Evolutionary conservation across 1,140 invertebrate genomes (phyloP).

Genomic region (Pseudomyrmex sp.): DNA sequence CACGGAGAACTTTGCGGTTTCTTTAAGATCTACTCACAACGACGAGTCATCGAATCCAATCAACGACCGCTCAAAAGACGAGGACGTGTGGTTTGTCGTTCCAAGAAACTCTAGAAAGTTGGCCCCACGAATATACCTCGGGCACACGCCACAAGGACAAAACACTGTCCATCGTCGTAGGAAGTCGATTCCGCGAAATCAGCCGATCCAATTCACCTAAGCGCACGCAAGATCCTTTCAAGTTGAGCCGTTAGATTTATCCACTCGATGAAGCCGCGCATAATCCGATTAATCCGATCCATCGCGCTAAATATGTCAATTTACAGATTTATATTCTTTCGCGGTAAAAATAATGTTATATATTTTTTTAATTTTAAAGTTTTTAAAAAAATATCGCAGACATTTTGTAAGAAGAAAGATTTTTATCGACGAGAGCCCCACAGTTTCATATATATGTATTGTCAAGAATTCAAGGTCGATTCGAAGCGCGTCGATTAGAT

Average conservation of each 20-base stretch:
- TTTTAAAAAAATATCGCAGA: neutral
- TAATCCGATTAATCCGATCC: constrained; percentile 9
- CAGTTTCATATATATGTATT: constrained; percentile 21
- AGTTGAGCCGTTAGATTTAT: constrained; percentile 28
- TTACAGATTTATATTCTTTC: neutral
- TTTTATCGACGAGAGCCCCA: neutral
- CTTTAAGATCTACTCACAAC: constrained; percentile 31
- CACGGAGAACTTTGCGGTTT: constrained; percentile 15
- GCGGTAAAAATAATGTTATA: too few relatives aligned
- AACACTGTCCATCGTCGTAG: constrained; percentile 57
- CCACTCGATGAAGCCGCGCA: constrained; percentile 2
- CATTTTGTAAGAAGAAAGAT: too few relatives aligned
- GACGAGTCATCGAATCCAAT: constrained; percentile 55
- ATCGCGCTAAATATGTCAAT: too few relatives aligned
- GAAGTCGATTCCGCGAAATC: constrained; percentile 66
- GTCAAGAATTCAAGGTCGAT: constrained; percentile 38
- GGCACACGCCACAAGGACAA: constrained; percentile 61
- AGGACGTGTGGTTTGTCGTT: constrained; percentile 61
- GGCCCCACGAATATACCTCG: constrained; percentile 41
- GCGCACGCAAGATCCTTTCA: constrained; percentile 52
- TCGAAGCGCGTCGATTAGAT: constrained; percentile 43
- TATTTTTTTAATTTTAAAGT: too few relatives aligned
- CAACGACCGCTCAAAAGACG: constrained; percentile 34
- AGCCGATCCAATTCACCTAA: constrained; percentile 31
- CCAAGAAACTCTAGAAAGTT: constrained; percentile 65